Conservation (phyloP, 2,797 vertebrate genomes). For the Leptoclinus maculatus region DNA sequence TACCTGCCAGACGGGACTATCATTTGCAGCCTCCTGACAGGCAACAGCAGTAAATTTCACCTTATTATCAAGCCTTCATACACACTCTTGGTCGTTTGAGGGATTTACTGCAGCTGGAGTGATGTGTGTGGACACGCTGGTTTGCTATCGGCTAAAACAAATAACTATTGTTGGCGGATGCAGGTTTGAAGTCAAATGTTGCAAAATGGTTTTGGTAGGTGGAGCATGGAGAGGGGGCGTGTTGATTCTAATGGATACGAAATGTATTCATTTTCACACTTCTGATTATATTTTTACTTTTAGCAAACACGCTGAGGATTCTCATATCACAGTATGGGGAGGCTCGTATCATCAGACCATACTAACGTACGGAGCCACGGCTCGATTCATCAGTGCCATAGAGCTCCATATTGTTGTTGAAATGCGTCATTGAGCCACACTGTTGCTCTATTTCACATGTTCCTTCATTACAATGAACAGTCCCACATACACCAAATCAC, state of each 20-base stretch:
- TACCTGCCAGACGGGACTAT: constrained; percentile 77
- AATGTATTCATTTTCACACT: constrained; percentile 5
- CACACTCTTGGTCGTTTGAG: constrained; percentile 37
- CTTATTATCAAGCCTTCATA: constrained; percentile 71
- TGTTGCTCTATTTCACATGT: too few species aligned
- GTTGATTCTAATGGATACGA: background rate
- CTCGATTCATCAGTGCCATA: background rate
- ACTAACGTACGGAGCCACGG: background rate
- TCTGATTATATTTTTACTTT: background rate
- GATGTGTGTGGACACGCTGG: constrained; percentile 57
- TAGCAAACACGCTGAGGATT: background rate
- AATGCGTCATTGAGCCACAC: background rate
- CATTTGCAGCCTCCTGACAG: constrained; percentile 76
- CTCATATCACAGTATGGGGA: background rate
- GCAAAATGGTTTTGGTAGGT: constrained; percentile 6
- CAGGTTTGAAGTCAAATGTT: constrained; percentile 17
- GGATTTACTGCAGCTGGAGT: constrained; percentile 65
- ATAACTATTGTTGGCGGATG: constrained; percentile 46
- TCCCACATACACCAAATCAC: background rate
- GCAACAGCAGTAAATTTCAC: constrained; percentile 74
- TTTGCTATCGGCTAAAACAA: constrained; percentile 49
- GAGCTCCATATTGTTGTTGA: background rate
- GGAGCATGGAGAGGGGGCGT: background rate
- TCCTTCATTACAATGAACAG: too few species aligned
- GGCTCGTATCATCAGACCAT: background rate